Evolutionary conservation across 2,888 invertebrate species (phyloP), one percentile per base, ranked within the genome.

Genomic region (Corythucha ciliata): DNA sequence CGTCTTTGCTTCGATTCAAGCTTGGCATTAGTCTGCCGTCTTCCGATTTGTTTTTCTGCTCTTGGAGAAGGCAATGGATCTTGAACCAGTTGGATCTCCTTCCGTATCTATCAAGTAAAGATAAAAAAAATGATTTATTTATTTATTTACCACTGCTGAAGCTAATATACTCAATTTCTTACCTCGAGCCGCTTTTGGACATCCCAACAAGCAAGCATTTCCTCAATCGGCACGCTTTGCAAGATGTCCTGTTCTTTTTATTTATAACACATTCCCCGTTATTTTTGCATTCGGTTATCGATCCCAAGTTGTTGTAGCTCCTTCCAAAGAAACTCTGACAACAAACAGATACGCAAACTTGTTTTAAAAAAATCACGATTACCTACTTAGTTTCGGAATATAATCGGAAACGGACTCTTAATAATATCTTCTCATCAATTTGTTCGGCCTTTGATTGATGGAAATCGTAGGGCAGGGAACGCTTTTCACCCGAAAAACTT

Each of bases 51-150:
- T 57, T 50, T 26, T 53, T 67, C 16, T 67, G 66, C 63, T 88
- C 86, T 68, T 89, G 87, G 2, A 89, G 76, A 3, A 89, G 74
- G 65, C 90, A 90, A 66, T 90, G 89, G 60, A 90, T 90, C 70
- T 91, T 91, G 74, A 91, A 91, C 89, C 90, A 91, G 70, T 91
- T 91, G 42, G 89, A 89, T 45, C 90, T 75, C 25, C 90, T 74
- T 0, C 90, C 90, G 67, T 90, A 91, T 47, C 51, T 49, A 16
- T n/a, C n/a, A n/a, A n/a, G n/a, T n/a, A n/a, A n/a, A n/a, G n/a
- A n/a, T 29, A 29, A 29, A 29, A 29, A 29, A 29, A 29, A n/a
- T 29, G n/a, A 29, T 29, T 8, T 29, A 10, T 29, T 10, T n/a
- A n/a, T 29, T 29, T n/a, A 29, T 29, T 29, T 29, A 10, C 12